Base-by-base conservation (phyloP, 1,140 invertebrate species). In the Chironomus tepperi region DNA sequence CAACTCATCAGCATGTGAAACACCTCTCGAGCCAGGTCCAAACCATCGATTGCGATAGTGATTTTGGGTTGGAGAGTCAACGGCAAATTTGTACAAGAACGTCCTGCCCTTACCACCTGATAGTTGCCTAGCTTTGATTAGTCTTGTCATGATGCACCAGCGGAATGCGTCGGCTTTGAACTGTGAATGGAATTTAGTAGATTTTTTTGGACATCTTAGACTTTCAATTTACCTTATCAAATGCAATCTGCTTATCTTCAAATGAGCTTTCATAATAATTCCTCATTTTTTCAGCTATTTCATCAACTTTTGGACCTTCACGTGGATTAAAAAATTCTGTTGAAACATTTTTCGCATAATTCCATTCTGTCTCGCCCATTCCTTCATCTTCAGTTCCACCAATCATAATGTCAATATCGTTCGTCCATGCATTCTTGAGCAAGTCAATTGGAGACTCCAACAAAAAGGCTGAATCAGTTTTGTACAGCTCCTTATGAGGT, bases 1-100 rank as follows among this genome's bases (percentile, higher is more conserved):
- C 1, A 89, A 65, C 77, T 90, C 89, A 75, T 90, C 89, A 0
- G 84, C 86, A 77, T 90, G 89, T 76, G 83, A 85, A 1, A 84
- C 84, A 10, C 89, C 86, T 19, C 1, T 18, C 1, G 16, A 6
- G 7, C 18, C 10, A 7, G 65, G 65, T 19, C 19, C 65, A 18
- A 19, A 19, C 2, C 18, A 16, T 8, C 16, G 9, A 8, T 8
- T 70, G 1, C 19, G 16, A 70, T 70, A 70, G 73, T 78, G 76
- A 76, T 82, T 82, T 73, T 78, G 77, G 2, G 76, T 74, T 73
- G 78, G 76, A 2, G 83, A 80, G n/a, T 57, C 47, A 57, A 57
- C 47, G n/a, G 2, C 1, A 57, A 57, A 57, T 12, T n/a, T 10
- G n/a, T 57, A 57, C 8, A 57, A 57, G 8, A 3, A 57, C 8